Conservation (phyloP, 2,888 invertebrate genomes). For the Coelogynopora nodosa region DNA sequence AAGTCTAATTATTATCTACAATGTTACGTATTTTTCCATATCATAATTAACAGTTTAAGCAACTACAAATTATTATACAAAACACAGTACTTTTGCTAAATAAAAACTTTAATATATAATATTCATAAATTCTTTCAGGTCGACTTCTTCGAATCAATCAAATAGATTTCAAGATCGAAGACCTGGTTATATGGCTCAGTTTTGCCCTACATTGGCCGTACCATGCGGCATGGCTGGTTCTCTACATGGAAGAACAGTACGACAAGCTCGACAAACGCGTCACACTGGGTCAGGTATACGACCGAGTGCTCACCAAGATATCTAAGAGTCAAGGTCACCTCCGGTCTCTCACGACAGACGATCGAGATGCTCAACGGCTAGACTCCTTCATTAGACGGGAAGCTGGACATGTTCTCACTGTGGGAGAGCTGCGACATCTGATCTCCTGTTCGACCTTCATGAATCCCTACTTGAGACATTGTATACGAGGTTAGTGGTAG, state of each 20-base stretch:
- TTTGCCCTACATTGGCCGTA: constrained; percentile 7
- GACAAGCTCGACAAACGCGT: not conserved
- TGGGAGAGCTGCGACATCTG: not conserved
- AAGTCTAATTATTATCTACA: too few relatives aligned
- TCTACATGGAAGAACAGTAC: not conserved
- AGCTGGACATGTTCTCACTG: not conserved
- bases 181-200: constrained; percentile 32
- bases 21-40: too few relatives aligned
- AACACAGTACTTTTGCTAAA: too few relatives aligned
- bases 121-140: too few relatives aligned
- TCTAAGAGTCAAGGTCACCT: not conserved
- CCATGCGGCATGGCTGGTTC: constrained; percentile 9
- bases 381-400: not conserved
- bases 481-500: constrained; percentile 3
- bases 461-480: not conserved
- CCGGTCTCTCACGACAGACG: not conserved
- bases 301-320: not conserved
- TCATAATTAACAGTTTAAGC: too few relatives aligned
- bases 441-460: constrained; percentile 2
- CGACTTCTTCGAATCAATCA: constrained; percentile 31
- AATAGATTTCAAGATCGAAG: constrained; percentile 36
- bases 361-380: not conserved
- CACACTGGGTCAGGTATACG: not conserved
- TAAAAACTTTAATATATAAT: too few relatives aligned
- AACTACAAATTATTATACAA: too few relatives aligned